Evolutionary conservation across 2,113 vertebrate genomes (phyloP).

Genomic region (Elephantulus edwardii): DNA sequence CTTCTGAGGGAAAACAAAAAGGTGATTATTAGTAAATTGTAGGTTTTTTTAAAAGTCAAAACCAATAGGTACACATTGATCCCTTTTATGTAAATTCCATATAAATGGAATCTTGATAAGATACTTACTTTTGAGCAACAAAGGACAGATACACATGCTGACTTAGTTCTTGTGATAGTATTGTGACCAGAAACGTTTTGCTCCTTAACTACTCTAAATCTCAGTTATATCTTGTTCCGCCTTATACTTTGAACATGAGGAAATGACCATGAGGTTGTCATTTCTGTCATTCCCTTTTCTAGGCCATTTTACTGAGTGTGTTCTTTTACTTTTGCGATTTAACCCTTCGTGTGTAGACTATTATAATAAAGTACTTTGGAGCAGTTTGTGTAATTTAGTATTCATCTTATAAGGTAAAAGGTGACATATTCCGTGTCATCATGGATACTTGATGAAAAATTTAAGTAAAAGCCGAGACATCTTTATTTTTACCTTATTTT

Average conservation of each 20-base stretch:
- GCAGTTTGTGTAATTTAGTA: constrained; percentile 11
- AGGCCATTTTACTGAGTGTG: constrained; percentile 10
- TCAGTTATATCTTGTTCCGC: not conserved
- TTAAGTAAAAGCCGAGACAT: not conserved
- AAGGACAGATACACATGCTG: constrained; percentile 57
- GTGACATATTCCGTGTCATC: not conserved
- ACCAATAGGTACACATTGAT: not conserved
- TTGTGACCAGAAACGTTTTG: not conserved
- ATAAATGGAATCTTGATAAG: constrained; percentile 62
- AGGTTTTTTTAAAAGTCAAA: not conserved
- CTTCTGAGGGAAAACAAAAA: no score
- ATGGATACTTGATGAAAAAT: not conserved
- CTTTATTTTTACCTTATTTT: constrained; percentile 38
- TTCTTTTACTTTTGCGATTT: constrained; percentile 23
- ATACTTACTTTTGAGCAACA: constrained; percentile 35
- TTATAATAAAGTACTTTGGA: not conserved
- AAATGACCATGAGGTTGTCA: not conserved
- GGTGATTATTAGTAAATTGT: not conserved
- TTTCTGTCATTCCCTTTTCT: constrained; percentile 56
- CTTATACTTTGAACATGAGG: not conserved
- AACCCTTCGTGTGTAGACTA: constrained; percentile 16
- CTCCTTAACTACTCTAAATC: constrained; percentile 22
- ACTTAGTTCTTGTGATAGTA: constrained; percentile 23
- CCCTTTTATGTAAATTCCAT: constrained; percentile 57
- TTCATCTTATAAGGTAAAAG: constrained; percentile 3